phyloP scores from a whole-genome alignment of 1,140 invertebrate species.

The Lineus longissimus region DNA sequence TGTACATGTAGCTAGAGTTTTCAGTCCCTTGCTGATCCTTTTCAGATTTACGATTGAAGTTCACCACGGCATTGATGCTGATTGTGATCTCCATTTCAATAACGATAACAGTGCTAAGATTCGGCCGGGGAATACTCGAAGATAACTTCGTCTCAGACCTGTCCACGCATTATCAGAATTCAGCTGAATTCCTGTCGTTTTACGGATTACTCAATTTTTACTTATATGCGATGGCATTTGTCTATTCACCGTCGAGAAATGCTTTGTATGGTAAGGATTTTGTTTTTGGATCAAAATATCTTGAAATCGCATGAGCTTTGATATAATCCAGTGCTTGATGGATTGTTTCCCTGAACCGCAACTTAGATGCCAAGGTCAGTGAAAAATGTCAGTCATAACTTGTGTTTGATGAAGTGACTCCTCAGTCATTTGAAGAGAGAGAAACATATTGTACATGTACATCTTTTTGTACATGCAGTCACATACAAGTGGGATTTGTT shows the following conservation, averaged over 20 bases:
- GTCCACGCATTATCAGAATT: constrained; percentile 81
- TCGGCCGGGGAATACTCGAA: constrained; percentile 82
- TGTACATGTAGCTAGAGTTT: background rate
- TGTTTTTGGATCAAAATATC: too few relatives aligned
- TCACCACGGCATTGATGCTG: constrained; percentile 79
- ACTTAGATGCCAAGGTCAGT: too few relatives aligned
- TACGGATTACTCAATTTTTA: constrained; percentile 95
- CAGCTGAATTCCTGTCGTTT: constrained; percentile 89
- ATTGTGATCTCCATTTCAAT: constrained; percentile 77
- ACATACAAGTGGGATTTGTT: too few relatives aligned
- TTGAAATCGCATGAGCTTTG: too few relatives aligned
- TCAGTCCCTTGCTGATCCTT: constrained; percentile 28
- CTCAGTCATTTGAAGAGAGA: too few relatives aligned
- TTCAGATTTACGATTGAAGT: constrained; percentile 85
- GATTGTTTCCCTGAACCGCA: too few relatives aligned
- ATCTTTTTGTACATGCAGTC: too few relatives aligned
- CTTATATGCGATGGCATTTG: constrained; percentile 87
- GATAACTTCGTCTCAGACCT: constrained; percentile 89
- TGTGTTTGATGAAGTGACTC: too few relatives aligned
- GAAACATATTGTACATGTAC: too few relatives aligned
- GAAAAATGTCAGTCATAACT: too few relatives aligned
- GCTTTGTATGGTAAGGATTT: constrained; percentile 78
- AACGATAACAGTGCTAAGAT: constrained; percentile 74
- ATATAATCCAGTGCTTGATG: too few relatives aligned
- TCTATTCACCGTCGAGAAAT: constrained; percentile 81